These are phyloP conservation scores for Stictonetta naevosa DNA, from an alignment of 2,113 vertebrate genomes.

Conservation along the genomic window DNA sequence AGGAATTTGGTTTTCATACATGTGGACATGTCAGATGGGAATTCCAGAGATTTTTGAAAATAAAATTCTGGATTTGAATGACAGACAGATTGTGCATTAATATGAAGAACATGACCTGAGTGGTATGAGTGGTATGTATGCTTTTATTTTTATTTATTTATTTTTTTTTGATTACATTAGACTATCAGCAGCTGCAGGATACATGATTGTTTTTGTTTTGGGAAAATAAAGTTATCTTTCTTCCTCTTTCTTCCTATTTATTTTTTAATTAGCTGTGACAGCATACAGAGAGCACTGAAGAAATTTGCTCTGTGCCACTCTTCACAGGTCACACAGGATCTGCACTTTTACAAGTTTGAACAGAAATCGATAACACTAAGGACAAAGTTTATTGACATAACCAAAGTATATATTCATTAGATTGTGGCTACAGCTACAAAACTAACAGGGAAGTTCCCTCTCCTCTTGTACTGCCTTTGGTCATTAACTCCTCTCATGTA, in stretches of 20 bases:
- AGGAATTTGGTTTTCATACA: background rate
- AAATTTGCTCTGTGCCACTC: background rate
- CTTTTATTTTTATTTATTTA: background rate
- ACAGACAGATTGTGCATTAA: background rate
- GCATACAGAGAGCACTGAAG: background rate
- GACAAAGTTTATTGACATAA: background rate
- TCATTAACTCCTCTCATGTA: background rate
- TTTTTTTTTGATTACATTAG: background rate
- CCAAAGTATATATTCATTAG: background rate
- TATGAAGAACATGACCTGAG: background rate
- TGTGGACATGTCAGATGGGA: background rate
- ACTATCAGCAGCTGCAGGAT: background rate
- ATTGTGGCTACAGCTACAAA: background rate
- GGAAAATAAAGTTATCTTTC: background rate
- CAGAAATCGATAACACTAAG: background rate
- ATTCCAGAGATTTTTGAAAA: background rate
- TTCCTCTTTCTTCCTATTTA: background rate
- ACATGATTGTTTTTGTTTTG: background rate
- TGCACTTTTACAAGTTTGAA: background rate
- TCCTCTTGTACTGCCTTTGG: background rate
- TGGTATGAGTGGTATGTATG: background rate
- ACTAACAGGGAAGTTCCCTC: background rate
- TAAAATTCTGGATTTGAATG: background rate
- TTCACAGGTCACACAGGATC: fast-evolving
- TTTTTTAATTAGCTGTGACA: background rate